Conservation (phyloP, 2,797 vertebrate genomes). For the Chelon auratus region DNA sequence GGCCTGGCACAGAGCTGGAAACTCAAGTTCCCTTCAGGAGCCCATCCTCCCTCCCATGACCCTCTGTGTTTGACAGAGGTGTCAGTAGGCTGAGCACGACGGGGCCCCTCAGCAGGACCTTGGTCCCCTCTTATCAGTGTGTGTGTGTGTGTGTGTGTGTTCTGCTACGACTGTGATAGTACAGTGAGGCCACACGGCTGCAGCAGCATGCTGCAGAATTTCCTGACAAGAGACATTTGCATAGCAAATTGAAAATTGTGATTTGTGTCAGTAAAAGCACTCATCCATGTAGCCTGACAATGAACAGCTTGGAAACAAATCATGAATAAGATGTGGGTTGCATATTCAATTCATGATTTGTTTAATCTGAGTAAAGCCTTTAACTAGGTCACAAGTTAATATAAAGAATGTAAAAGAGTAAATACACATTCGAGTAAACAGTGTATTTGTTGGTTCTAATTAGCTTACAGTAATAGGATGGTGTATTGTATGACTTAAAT, state of each 20-base stretch:
- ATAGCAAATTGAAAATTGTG: constrained; percentile 60
- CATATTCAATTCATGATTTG: constrained; percentile 1
- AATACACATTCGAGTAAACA: not conserved
- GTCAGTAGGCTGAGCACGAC: constrained; percentile 17
- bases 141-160: constrained; percentile 13
- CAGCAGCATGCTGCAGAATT: constrained; percentile 31
- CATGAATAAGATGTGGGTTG: not conserved
- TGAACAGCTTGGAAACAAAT: constrained; percentile 14
- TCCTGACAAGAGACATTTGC: constrained; percentile 68
- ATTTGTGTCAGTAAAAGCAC: constrained; percentile 53
- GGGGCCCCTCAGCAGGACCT: constrained; percentile 54
- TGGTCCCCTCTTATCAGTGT: constrained; percentile 65
- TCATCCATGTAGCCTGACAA: constrained; percentile 3
- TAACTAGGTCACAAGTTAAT: not conserved
- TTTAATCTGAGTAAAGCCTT: not conserved
- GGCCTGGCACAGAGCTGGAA: constrained; percentile 22
- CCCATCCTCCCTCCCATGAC: constrained; percentile 11
- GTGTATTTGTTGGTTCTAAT: not conserved
- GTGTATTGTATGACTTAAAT: not conserved
- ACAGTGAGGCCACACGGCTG: not conserved
- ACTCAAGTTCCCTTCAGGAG: constrained; percentile 22
- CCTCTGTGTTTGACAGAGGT: constrained; percentile 26
- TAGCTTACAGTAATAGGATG: not conserved
- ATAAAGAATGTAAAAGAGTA: not conserved
- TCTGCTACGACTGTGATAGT: not conserved